These are phyloP conservation scores for Menidia menidia DNA, from an alignment of 2,797 vertebrate genomes.

Conservation along the genomic window DNA sequence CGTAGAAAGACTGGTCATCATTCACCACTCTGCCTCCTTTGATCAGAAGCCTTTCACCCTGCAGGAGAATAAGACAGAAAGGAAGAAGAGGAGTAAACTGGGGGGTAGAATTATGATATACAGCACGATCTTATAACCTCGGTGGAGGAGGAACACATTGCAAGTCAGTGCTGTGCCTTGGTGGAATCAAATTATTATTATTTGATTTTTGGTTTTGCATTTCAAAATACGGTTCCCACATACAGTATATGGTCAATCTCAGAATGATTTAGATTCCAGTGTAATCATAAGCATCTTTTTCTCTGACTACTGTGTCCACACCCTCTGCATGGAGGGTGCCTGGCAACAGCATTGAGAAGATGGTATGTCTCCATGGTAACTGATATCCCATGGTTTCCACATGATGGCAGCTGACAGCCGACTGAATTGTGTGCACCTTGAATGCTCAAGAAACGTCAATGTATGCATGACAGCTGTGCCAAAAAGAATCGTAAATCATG, in stretches of 20 bases:
- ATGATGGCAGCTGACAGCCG: constrained; percentile 16
- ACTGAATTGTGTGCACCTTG: constrained; percentile 14
- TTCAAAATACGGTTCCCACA: no score
- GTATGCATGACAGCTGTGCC: background rate
- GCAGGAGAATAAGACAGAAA: constrained; percentile 18
- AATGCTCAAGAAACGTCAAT: background rate
- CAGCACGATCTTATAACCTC: constrained; percentile 28
- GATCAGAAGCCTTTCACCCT: constrained; percentile 93
- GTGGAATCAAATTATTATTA: background rate
- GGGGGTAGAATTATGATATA: constrained; percentile 40
- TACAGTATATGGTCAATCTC: no score
- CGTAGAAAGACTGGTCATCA: constrained; percentile 93
- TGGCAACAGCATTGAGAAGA: constrained; percentile 57
- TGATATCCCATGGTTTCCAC: constrained; percentile 48
- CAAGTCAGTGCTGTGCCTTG: background rate
- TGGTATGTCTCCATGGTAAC: constrained; percentile 71
- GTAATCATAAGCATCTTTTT: background rate
- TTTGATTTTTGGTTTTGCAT: background rate
- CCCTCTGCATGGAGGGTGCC: constrained; percentile 31
- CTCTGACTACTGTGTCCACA: constrained; percentile 16
- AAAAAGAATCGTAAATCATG: background rate
- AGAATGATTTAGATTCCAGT: no score
- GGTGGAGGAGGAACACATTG: background rate
- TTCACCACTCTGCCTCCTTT: constrained; percentile 96
- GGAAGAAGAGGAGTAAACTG: constrained; percentile 4